phyloP scores from a whole-genome alignment of 1,140 invertebrate genomes.

The Chrysoperla carnea region DNA sequence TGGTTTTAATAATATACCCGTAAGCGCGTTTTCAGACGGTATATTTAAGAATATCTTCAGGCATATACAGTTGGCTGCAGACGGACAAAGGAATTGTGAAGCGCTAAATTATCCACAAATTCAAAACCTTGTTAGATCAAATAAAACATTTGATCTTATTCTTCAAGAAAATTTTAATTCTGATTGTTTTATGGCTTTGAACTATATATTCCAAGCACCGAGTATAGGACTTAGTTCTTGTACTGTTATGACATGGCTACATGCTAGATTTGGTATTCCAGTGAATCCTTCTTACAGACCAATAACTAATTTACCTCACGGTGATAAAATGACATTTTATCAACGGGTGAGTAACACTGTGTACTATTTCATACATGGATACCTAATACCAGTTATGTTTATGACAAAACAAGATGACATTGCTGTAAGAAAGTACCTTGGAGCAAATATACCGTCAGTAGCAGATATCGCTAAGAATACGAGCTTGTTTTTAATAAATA shows the following conservation, averaged over 20 bases:
- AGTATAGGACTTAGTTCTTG: constrained; percentile 34
- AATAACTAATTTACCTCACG: constrained; percentile 27
- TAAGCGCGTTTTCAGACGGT: not conserved
- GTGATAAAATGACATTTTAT: constrained; percentile 29
- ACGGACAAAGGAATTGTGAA: constrained; percentile 22
- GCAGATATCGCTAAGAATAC: constrained; percentile 10
- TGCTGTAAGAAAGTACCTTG: not conserved
- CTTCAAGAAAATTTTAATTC: constrained; percentile 46
- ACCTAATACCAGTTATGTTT: too few species aligned
- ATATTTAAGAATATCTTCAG: not conserved
- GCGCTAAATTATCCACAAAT: constrained; percentile 26
- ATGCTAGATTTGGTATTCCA: constrained; percentile 30
- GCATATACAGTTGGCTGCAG: not conserved
- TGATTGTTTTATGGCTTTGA: constrained; percentile 42
- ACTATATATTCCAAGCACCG: constrained; percentile 38
- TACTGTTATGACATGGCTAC: constrained; percentile 35
- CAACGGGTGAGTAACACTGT: constrained; percentile 20
- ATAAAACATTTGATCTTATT: constrained; percentile 35
- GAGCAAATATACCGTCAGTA: constrained; percentile 2
- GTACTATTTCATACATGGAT: not conserved
- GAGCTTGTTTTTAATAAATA: constrained; percentile 10
- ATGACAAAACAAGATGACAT: not conserved
- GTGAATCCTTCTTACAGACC: constrained; percentile 34
- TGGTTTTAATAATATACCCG: constrained; percentile 9
- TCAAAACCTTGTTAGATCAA: constrained; percentile 26